Evolutionary conservation across 1,140 invertebrate species (phyloP), one percentile per base, ranked within the genome.

Genomic region (Pentalonia nigronervosa): DNA sequence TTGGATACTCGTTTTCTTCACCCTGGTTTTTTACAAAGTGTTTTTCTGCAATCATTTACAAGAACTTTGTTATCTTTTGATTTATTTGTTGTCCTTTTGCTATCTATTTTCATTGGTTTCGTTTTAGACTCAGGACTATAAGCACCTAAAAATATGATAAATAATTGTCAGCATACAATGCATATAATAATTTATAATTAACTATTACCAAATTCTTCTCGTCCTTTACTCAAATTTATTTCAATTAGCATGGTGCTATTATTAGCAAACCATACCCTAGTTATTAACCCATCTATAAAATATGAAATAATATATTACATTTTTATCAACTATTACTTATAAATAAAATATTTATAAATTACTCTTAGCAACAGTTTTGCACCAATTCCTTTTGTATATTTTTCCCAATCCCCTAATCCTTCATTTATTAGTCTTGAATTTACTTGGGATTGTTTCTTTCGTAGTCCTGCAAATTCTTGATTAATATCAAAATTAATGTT

Each of bases 231-330:
- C 53, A 99, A 95, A 94, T 97, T 97, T 0, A 99, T 99, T 95
- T 99, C 98, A 47, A 99, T 98, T 2, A 99, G 99, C 81, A n/a
- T n/a, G n/a, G n/a, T n/a, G n/a, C n/a, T n/a, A n/a, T n/a, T n/a
- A n/a, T n/a, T n/a, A n/a, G 98, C 97, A 99, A 96, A 95, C 99
- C 99, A 96, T 98, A 99, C 7, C 99, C 99, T 36, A 98, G 98
- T 96, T 99, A 96, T 95, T 98, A 99, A 94, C 99, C 99, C 99
- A 99, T 99, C 96, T 99, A 95, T 91, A 96, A 95, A 93, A 83
- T 20, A 94, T 91, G 34, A 87, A 47, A 87, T 88, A 2, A 48
- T 50, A 8, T 41, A 41, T 47, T 41, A 30, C 0, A 48, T 48
- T 23, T 83, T 45, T 4, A 86, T 47, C 53, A 83, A 89, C 76